Base-by-base conservation (phyloP, 2,888 invertebrate species). In the Epistrophe grossulariae region DNA sequence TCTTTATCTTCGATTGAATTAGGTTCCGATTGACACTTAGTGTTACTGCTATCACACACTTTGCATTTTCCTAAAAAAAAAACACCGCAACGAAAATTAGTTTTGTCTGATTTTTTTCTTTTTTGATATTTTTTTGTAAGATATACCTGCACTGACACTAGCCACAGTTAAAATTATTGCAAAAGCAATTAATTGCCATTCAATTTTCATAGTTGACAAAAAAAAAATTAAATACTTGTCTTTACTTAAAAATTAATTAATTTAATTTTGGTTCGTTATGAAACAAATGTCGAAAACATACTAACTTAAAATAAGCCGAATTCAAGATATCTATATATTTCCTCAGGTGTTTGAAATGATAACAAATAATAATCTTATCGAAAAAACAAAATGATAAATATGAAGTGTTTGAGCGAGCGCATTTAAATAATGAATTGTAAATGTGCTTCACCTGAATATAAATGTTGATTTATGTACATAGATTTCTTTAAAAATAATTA, bases 341-440 rank as follows among this genome's bases (percentile, higher is more conserved):
- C 66, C 15, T 55, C 50, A 77, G 52, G 57, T 72, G 68, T 62
- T 70, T 31, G 35, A 52, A 48, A 60, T 66, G 59, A 59, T 66
- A 79, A 48, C 50, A 79, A 59, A 45, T 24, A 60, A 60, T 24
- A 40, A 77, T 80, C 73, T 64, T 31, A 64, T 64, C 64, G 64
- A 64, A 76, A 84, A 66, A n/a, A n/a, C n/a, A n/a, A 68, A 68
- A 38, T 71, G 70, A 76, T 84, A 76, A 64, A 59, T 76, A 45
- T 60, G 28, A 13, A 45, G 50, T 66, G 38, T 11, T 10, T 17
- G n/a, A n/a, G n/a, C n/a, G 1, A 50, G 50, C 80, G 74, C 76
- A 72, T 84, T 76, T 1, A 17, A 48, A 31, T 7, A 24, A 17
- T 19, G 0, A 19, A 17, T 5, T 7, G 4, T 7, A 70, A 84